Conservation (phyloP, 2,113 vertebrate species). For the Chaetorhynchus papuensis region DNA sequence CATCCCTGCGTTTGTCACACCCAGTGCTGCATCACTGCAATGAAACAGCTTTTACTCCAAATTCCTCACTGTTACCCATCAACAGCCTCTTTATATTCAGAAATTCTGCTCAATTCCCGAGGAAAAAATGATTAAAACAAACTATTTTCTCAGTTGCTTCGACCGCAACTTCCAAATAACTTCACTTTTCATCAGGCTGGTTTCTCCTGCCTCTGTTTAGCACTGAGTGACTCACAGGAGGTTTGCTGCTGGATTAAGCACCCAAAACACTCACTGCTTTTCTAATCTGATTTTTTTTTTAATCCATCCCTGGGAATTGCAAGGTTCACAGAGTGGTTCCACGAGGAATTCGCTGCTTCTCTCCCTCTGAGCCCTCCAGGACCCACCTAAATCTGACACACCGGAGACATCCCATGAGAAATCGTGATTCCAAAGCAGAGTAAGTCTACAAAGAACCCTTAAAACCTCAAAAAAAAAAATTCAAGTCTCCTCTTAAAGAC, state of each 20-base stretch:
- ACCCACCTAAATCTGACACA: not conserved
- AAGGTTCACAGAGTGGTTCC: not conserved
- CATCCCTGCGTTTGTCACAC: not conserved
- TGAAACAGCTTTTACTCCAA: not conserved
- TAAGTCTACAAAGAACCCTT: not conserved
- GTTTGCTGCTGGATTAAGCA: not conserved
- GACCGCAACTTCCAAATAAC: not conserved
- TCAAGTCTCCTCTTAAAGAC: not conserved
- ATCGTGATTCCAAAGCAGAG: not conserved
- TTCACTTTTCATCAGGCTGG: not conserved
- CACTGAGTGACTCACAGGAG: not conserved
- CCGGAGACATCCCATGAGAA: rapidly evolving
- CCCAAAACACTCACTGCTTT: not conserved
- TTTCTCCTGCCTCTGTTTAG: not conserved
- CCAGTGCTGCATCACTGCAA: not conserved
- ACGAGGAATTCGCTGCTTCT: not conserved
- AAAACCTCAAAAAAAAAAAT: not conserved
- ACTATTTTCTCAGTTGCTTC: not conserved
- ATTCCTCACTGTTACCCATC: not conserved
- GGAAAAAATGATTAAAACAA: not conserved
- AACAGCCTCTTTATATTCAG: not conserved
- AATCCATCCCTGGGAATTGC: not conserved
- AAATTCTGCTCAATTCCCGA: not conserved
- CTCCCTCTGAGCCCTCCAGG: not conserved
- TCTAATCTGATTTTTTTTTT: too few species aligned